Conservation (phyloP, 1,140 invertebrate genomes). For the Philopotamus ludificatus region DNA sequence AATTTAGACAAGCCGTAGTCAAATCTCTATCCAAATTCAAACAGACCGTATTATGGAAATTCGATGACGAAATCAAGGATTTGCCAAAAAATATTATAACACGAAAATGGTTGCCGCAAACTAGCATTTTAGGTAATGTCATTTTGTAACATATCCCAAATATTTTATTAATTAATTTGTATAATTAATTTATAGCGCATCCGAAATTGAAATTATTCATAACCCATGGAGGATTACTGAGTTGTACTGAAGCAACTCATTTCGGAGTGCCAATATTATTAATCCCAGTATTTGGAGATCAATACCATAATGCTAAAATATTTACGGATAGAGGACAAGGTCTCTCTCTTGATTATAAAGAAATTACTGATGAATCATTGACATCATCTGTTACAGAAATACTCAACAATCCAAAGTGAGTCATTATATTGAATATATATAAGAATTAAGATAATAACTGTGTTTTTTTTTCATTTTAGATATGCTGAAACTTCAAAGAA, state of each 20-base stretch:
- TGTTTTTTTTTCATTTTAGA: slow-evolving; percentile 2
- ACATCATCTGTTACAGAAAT: too few relatives aligned
- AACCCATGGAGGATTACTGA: slow-evolving; percentile 58
- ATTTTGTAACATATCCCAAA: background rate
- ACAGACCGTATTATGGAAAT: slow-evolving; percentile 68
- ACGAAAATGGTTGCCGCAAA: slow-evolving; percentile 69
- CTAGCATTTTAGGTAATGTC: slow-evolving; percentile 57
- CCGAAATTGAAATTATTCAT: slow-evolving; percentile 54
- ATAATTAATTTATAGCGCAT: slow-evolving; percentile 44
- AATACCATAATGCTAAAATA: slow-evolving; percentile 53
- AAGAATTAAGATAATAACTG: too few relatives aligned
- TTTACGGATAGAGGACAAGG: slow-evolving; percentile 45
- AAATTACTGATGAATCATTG: slow-evolving; percentile 31
- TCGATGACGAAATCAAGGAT: slow-evolving; percentile 56
- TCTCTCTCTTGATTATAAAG: slow-evolving; percentile 36
- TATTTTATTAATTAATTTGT: background rate
- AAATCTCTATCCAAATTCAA: slow-evolving; percentile 60
- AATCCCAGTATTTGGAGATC: slow-evolving; percentile 47
- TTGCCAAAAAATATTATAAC: slow-evolving; percentile 63
- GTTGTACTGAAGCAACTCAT: slow-evolving; percentile 47
- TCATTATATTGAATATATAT: too few relatives aligned
- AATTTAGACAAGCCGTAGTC: slow-evolving; percentile 53
- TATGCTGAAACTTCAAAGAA: slow-evolving; percentile 31
- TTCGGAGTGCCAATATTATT: slow-evolving; percentile 46
- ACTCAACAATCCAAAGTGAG: too few relatives aligned